Percentiles rank a stretch among this genome's conserved stretches.
phyloP scores from a whole-genome alignment of 64 coral and sea anemone species.

The Exaiptasia diaphana region DNA sequence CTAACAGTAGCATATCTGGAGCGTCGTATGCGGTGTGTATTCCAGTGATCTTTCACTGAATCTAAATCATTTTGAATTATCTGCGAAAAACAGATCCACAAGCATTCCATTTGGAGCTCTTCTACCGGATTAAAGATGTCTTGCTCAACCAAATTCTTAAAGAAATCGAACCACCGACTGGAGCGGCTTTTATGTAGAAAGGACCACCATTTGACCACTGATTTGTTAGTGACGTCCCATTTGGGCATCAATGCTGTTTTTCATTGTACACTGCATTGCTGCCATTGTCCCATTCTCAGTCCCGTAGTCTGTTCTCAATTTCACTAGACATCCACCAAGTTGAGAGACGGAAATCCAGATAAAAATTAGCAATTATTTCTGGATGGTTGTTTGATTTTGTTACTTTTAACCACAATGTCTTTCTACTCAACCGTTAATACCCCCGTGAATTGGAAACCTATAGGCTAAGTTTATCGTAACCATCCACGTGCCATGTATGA shows the following conservation, averaged over 20 bases:
- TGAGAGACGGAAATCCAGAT: slow-evolving; percentile 52
- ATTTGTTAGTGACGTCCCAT: slow-evolving; percentile 70
- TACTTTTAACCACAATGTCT: slow-evolving; percentile 74
- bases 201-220: slow-evolving; percentile 80
- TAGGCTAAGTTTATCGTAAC: slow-evolving; percentile 59
- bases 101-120: slow-evolving; percentile 48
- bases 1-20: slow-evolving; percentile 57
- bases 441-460: slow-evolving; percentile 70
- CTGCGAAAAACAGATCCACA: slow-evolving; percentile 44
- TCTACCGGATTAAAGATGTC: slow-evolving; percentile 57
- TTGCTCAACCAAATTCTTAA: slow-evolving; percentile 66
- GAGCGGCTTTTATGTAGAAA: slow-evolving; percentile 63
- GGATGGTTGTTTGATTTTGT: slow-evolving; percentile 68
- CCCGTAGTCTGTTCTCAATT: slow-evolving; percentile 69
- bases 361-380: slow-evolving; percentile 71
- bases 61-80: slow-evolving; percentile 54
- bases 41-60: slow-evolving; percentile 49
- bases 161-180: slow-evolving; percentile 72
- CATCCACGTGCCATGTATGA: slow-evolving; percentile 70
- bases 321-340: slow-evolving; percentile 56
- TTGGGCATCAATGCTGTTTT: slow-evolving; percentile 51
- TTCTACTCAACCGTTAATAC: slow-evolving; percentile 71
- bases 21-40: slow-evolving; percentile 60
- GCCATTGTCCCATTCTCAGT: slow-evolving; percentile 78
- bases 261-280: slow-evolving; percentile 66